Evolutionary conservation across 1,140 invertebrate genomes (phyloP).

Genomic region (Cecropterus lyciades): DNA sequence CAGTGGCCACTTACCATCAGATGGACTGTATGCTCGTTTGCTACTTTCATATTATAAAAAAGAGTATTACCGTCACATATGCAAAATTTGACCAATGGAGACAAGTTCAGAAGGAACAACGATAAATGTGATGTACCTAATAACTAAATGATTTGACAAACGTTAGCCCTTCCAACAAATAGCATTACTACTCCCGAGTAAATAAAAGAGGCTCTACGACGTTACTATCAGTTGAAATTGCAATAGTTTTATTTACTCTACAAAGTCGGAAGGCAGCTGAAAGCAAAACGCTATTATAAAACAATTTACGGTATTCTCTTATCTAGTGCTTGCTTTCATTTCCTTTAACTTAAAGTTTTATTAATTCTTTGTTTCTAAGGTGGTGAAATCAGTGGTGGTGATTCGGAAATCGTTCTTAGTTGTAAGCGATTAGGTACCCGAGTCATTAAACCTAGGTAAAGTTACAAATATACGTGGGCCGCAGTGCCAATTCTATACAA

Average conservation of each 20-base stretch:
- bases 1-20: too few relatives aligned
- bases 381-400: too few relatives aligned
- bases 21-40: too few relatives aligned
- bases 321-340: neutral
- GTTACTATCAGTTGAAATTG: constrained; percentile 37
- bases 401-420: too few relatives aligned
- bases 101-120: neutral
- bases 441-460: too few relatives aligned
- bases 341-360: constrained; percentile 8
- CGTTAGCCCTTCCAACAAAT: constrained; percentile 1
- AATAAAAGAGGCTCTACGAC: constrained; percentile 6
- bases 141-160: constrained; percentile 19
- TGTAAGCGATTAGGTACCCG: too few relatives aligned
- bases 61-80: too few relatives aligned
- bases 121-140: constrained; percentile 10
- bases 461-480: too few relatives aligned
- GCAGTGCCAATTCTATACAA: too few relatives aligned
- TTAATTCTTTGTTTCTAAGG: too few relatives aligned
- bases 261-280: neutral
- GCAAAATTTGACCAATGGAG: too few relatives aligned
- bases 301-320: constrained; percentile 9
- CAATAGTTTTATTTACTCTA: constrained; percentile 33
- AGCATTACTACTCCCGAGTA: neutral
- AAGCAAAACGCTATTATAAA: constrained; percentile 13
- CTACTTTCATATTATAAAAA: too few relatives aligned